Evolutionary conservation across 2,797 vertebrate genomes (phyloP), one percentile per base, ranked within the genome.

Genomic region (Cynopterus sphinx): DNA sequence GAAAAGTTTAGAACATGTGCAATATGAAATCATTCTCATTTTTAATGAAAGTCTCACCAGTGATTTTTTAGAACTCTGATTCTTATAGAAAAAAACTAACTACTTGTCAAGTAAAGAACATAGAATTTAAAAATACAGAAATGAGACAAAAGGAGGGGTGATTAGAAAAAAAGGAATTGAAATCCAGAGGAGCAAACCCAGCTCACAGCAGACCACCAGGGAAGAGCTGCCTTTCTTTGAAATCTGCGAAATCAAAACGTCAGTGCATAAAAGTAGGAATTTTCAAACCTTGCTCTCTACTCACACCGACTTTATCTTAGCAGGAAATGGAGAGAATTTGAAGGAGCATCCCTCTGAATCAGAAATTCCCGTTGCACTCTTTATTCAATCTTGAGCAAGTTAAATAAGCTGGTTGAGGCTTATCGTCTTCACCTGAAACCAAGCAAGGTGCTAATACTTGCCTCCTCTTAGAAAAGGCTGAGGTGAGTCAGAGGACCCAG

Each of bases 71-170:
- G 91, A 81, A 12, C 41, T 22, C 71, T 68, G 61, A 19, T 91
- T 67, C 77, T 85, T 84, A 65, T 43, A 89, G 49, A 49, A 15
- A 49, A 43, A 41, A 2, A 39, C 16, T 39, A 75, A 73, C 7
- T 43, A 49, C 7, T 70, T 19, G 5, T 77, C 46, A 77, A 85
- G 53, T 49, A 81, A 92, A 92, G 61, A 43, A 53, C 6, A 13
- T 9, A 3, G 15, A 41, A 61, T 65, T 82, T 28, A 59, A 87
- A 93, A 94, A 55, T n/a, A 5, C 2, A 79, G 41, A 88, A 82
- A n/a, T 24, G 5, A 39, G 17, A 33, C 5, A 71, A 81, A 92
- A 87, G 15, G 63, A 68, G 9, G 28, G 11, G 1, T 49, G 13
- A 57, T 4, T 7, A 86, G 15, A 83, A 77, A 41, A 31, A 11